Evolutionary conservation across 2,113 vertebrate genomes (phyloP), one percentile per base, ranked within the genome.

Genomic region (Bos javanicus): DNA sequence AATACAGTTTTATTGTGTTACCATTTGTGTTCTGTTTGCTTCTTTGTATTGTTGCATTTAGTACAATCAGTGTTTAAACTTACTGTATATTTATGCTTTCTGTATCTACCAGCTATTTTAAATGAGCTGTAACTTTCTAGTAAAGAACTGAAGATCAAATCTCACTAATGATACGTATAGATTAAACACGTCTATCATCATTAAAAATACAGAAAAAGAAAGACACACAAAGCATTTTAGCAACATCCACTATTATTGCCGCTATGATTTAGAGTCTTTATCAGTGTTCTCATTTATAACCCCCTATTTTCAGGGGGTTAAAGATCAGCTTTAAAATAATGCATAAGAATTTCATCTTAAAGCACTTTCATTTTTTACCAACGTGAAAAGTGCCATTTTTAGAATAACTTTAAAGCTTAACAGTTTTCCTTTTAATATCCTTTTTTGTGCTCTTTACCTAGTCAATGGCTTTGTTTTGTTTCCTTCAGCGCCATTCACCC

Each of bases 1-100:
- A 99, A 99, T 99, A 99, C 99, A 99, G 99, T 99, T 99, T 99
- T 99, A 99, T 99, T 99, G 99, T 99, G 99, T 99, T 99, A 99
- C 99, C 97, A 98, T 99, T 99, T 98, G 99, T 99, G 99, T 99
- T 99, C 98, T 96, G 99, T 99, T 99, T 98, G 98, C 99, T 99
- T 98, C 98, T 99, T 99, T 99, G 99, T 99, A 99, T 99, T 98
- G 99, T 99, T 99, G 99, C 99, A 99, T 99, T 99, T 99, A 98
- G 99, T 99, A 99, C 99, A 99, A 99, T 99, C 99, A 98, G 98
- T 99, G 99, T 99, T 98, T 98, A 98, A 98, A 99, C 98, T 98
- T 98, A 96, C 97, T 99, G 99, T 99, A 99, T 99, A 99, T 99
- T 99, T 99, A 98, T 99, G 98, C 99, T 99, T 99, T 99, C 98